Percentiles rank a stretch among this genome's conserved stretches.
Conservation (phyloP, 2,888 invertebrate species). For the Monochamus alternatus region DNA sequence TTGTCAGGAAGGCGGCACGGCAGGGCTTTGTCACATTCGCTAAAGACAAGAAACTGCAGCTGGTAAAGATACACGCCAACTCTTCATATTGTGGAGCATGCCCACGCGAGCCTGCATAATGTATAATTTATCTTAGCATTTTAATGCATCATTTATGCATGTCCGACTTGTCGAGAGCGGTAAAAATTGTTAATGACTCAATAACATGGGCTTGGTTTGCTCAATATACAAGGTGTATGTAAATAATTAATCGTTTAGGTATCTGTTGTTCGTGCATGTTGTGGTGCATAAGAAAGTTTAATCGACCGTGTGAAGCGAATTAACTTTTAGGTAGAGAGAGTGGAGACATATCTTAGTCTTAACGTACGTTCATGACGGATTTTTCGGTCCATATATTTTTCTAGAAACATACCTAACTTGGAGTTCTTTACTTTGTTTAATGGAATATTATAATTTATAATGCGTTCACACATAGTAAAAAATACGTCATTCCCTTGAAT, state of each 20-base stretch:
- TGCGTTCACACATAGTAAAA: too few relatives aligned
- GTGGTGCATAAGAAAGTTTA: not conserved
- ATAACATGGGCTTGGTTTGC: conserved; percentile 26
- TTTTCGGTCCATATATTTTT: too few relatives aligned
- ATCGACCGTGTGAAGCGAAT: too few relatives aligned
- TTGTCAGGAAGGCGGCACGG: conserved; percentile 20
- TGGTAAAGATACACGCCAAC: conserved; percentile 24
- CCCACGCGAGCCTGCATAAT: conserved; percentile 23
- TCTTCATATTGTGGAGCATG: conserved; percentile 18
- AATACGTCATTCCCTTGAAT: too few relatives aligned
- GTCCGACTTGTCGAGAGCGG: not conserved
- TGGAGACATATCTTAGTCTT: too few relatives aligned
- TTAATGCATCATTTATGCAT: conserved; percentile 14
- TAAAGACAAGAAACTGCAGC: conserved; percentile 22
- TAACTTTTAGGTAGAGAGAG: too few relatives aligned
- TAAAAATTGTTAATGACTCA: conserved; percentile 28
- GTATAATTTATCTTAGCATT: conserved; percentile 19
- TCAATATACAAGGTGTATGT: conserved; percentile 4
- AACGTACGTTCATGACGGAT: too few relatives aligned
- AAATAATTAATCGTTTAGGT: not conserved
- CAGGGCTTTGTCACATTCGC: conserved; percentile 22
- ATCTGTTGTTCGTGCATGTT: not conserved
- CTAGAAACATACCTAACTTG: too few relatives aligned
- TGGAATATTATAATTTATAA: too few relatives aligned
- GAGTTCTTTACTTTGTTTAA: too few relatives aligned